Evolutionary conservation across 2,113 vertebrate species (phyloP).

Genomic region (Nicator chloris): DNA sequence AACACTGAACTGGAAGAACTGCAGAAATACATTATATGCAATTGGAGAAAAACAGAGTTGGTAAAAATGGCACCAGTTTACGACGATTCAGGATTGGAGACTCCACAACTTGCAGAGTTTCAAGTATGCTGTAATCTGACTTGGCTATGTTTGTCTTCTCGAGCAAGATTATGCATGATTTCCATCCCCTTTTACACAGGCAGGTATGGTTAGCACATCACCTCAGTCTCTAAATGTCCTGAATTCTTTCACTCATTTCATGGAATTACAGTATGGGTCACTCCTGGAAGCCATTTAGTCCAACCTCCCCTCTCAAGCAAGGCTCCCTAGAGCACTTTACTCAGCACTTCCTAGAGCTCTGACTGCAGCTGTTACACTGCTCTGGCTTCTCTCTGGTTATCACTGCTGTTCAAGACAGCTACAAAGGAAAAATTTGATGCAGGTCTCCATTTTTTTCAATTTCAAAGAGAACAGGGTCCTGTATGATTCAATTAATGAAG

Average conservation of each 20-base stretch:
- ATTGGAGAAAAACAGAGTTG: neutral
- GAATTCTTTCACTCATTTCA: neutral
- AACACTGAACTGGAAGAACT: neutral
- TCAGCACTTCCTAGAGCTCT: neutral
- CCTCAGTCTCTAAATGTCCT: neutral
- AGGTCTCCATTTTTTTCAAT: neutral
- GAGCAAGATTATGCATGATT: neutral
- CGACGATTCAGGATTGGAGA: neutral
- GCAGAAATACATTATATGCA: neutral
- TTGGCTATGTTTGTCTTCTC: neutral
- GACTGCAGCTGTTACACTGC: neutral
- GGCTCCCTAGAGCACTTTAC: neutral
- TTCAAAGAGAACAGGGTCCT: neutral
- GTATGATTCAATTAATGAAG: neutral
- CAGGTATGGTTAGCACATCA: neutral
- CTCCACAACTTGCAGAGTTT: neutral
- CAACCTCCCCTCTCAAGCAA: neutral
- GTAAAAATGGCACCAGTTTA: neutral
- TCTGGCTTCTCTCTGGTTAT: neutral
- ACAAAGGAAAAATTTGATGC: neutral
- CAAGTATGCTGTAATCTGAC: neutral
- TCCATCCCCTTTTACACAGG: neutral
- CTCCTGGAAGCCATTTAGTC: neutral
- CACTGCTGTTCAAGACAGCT: neutral
- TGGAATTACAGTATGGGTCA: neutral